Percentiles rank a stretch among this genome's conserved stretches.
Evolutionary conservation across 1,140 invertebrate species (phyloP).

Genomic region (Dryas iulia): DNA sequence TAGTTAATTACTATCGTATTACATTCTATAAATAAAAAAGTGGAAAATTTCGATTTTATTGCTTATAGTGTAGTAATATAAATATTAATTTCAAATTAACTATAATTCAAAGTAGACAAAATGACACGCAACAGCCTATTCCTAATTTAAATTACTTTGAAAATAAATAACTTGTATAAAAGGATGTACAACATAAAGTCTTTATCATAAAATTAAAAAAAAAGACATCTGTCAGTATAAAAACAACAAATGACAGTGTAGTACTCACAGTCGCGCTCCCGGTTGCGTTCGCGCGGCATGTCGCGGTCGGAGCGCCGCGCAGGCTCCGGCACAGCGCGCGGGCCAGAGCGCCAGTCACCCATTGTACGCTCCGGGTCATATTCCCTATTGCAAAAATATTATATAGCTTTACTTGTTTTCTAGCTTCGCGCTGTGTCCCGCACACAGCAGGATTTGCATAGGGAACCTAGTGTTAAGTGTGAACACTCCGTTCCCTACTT

Average conservation of each 20-base stretch:
- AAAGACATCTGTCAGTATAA: neutral
- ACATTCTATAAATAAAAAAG: neutral
- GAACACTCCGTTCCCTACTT: too few species aligned
- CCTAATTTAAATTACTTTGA: too few species aligned
- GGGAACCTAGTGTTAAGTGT: too few species aligned
- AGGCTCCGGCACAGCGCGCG: conserved; percentile 77
- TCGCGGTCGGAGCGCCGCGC: conserved; percentile 38
- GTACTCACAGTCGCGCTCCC: conserved; percentile 54
- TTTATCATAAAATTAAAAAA: neutral
- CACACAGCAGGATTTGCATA: too few species aligned
- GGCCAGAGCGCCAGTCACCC: conserved; percentile 86
- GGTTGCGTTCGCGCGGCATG: conserved; percentile 42
- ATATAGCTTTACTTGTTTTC: neutral
- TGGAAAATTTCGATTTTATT: neutral
- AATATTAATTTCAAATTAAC: too few species aligned
- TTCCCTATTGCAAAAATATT: conserved; percentile 46
- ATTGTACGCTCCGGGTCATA: conserved; percentile 84
- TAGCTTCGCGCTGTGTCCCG: too few species aligned
- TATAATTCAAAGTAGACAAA: too few species aligned
- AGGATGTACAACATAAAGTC: neutral
- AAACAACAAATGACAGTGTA: neutral
- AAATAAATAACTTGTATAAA: neutral
- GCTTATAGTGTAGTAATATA: too few species aligned
- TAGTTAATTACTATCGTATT: neutral
- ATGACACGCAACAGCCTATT: too few species aligned